A percentile compares a stretch with the other conserved stretches of the same genome.
Evolutionary conservation across 2,888 invertebrate species (phyloP).

Genomic region (Nephrotoma appendiculata): DNA sequence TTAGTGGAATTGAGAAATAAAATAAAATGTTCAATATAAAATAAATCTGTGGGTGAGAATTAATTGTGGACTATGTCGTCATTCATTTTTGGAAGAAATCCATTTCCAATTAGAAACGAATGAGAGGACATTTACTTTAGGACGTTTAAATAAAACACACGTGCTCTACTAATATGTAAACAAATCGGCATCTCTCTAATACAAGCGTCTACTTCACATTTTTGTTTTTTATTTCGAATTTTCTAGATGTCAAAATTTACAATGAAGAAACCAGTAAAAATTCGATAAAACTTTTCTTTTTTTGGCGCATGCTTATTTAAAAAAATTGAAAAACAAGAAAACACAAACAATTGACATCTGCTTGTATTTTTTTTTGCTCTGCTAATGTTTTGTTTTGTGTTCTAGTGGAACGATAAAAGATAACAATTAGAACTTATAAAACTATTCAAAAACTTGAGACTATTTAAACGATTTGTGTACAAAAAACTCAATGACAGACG

Average conservation of each 20-base stretch:
- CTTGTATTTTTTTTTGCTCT: not conserved
- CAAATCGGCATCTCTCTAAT: not conserved
- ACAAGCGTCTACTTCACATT: not conserved
- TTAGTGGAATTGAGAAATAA: not conserved
- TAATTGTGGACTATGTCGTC: not conserved
- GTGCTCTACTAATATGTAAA: not conserved
- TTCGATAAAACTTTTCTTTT: not conserved
- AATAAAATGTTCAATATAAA: not conserved
- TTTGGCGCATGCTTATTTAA: not conserved
- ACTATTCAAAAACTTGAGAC: not conserved
- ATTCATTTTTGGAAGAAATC: not conserved
- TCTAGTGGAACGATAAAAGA: not conserved
- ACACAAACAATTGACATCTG: not conserved
- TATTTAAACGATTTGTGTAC: not conserved
- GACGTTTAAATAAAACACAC: not conserved
- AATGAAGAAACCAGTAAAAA: not conserved
- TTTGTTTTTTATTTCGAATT: not conserved
- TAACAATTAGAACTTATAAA: not conserved
- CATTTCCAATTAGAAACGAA: not conserved
- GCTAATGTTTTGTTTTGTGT: not conserved
- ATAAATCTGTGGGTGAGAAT: not conserved
- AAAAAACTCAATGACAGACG: not conserved
- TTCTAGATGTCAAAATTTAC: not conserved
- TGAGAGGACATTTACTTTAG: no score
- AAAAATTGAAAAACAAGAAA: not conserved